phyloP scores from a whole-genome alignment of 2,888 invertebrate species.

The Polydrusus tereticollis region DNA sequence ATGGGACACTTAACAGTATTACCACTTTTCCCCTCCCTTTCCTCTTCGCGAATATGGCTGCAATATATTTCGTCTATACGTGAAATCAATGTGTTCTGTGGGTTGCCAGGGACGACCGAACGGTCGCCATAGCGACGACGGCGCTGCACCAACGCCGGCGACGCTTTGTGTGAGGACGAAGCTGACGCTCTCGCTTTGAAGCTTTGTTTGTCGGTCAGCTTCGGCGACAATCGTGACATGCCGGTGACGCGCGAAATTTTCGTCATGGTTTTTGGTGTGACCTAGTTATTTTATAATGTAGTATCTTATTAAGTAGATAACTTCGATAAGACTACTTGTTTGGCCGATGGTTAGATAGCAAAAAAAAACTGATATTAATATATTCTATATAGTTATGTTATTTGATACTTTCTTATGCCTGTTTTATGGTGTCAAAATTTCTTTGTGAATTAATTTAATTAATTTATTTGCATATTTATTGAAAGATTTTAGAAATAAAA shows the following conservation, averaged over 20 bases:
- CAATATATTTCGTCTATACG: constrained; percentile 68
- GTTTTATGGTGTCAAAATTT: no score
- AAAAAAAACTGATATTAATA: no score
- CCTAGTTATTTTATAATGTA: constrained; percentile 56
- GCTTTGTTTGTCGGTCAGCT: constrained; percentile 42
- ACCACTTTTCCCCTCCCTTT: constrained; percentile 53
- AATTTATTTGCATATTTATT: no score
- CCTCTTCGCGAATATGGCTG: constrained; percentile 54
- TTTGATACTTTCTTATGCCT: no score
- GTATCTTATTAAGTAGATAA: constrained; percentile 39
- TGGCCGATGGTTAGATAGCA: neutral
- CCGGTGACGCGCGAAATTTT: constrained; percentile 50
- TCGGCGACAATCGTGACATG: constrained; percentile 50
- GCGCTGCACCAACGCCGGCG: constrained; percentile 58
- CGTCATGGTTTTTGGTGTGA: constrained; percentile 49
- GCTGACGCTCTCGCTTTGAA: constrained; percentile 38
- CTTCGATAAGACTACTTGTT: constrained; percentile 30
- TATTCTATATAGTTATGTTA: no score
- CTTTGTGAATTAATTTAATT: no score
- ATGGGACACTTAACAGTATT: constrained; percentile 65
- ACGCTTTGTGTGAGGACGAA: constrained; percentile 50
- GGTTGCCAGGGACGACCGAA: constrained; percentile 59
- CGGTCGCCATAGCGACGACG: constrained; percentile 56
- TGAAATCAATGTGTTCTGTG: constrained; percentile 68
- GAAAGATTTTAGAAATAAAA: no score